Conservation (phyloP, 2,888 invertebrate species). For the Sceliomorpha sp. region DNA sequence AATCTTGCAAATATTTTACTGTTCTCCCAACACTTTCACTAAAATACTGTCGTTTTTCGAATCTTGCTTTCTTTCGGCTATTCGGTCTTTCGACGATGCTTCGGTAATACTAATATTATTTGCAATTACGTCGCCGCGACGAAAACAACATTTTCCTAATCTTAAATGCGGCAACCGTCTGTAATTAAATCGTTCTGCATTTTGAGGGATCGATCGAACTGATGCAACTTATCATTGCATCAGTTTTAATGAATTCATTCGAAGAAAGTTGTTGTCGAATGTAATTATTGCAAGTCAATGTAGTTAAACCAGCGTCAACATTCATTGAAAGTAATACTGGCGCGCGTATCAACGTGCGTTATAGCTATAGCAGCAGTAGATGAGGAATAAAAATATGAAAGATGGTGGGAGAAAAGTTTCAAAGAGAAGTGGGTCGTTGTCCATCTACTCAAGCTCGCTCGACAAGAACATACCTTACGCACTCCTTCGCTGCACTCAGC, state of each 20-base stretch:
- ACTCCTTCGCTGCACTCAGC: conserved; percentile 71
- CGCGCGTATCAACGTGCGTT: conserved; percentile 25
- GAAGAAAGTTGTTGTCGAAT: conserved; percentile 11
- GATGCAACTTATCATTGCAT: neutral
- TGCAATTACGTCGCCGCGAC: no score
- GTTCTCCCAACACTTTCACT: conserved; percentile 38
- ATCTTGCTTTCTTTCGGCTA: conserved; percentile 36
- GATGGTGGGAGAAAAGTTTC: conserved; percentile 67
- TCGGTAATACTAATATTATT: no score
- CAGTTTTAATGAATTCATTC: neutral
- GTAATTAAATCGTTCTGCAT: no score
- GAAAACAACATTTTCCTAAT: no score
- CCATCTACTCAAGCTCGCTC: conserved; percentile 72
- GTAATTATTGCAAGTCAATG: conserved; percentile 5
- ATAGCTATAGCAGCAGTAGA: conserved; percentile 19
- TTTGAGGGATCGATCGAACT: neutral
- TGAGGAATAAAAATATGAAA: conserved; percentile 33
- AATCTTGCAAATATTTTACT: conserved; percentile 25
- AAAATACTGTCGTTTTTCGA: conserved; percentile 5
- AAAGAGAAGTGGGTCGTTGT: conserved; percentile 78
- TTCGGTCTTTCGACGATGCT: no score
- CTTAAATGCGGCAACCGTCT: no score
- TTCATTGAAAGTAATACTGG: conserved; percentile 40
- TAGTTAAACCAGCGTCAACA: conserved; percentile 22
- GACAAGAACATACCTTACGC: conserved; percentile 70